Percentiles rank a stretch among this genome's conserved stretches.
These are phyloP conservation scores for Aplodontia rufa DNA, from an alignment of 2,113 vertebrate genomes.

Conservation along the genomic window DNA sequence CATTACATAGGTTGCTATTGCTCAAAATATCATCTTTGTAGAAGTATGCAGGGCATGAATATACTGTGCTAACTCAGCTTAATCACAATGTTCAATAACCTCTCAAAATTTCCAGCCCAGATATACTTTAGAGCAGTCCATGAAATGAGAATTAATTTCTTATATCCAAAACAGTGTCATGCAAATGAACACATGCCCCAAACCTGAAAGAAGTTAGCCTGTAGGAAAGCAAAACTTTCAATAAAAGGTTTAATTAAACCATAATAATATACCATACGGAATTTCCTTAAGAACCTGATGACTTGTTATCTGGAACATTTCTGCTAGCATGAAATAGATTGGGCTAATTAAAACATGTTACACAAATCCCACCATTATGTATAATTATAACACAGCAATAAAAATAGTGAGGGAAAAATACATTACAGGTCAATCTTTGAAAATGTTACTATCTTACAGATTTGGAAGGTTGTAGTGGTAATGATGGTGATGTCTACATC, in stretches of 20 bases:
- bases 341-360: constrained; percentile 9
- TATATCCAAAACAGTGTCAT: neutral
- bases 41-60: neutral
- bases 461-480: neutral
- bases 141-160: constrained; percentile 44
- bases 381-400: too few species aligned
- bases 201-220: constrained; percentile 54
- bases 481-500: neutral
- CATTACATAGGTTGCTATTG: neutral
- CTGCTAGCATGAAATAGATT: neutral
- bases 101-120: neutral
- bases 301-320: neutral
- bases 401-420: too few species aligned
- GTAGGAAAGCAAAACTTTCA: neutral
- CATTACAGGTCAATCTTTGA: neutral
- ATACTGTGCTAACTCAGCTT: neutral
- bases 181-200: constrained; percentile 41
- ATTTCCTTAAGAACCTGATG: neutral
- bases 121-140: constrained; percentile 16
- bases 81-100: neutral
- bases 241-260: neutral
- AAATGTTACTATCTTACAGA: neutral
- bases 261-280: neutral
- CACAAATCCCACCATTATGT: too few species aligned
- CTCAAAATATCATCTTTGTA: constrained; percentile 4